Base-by-base conservation (phyloP, 2,888 invertebrate genomes). In the Drosophila cognata region DNA sequence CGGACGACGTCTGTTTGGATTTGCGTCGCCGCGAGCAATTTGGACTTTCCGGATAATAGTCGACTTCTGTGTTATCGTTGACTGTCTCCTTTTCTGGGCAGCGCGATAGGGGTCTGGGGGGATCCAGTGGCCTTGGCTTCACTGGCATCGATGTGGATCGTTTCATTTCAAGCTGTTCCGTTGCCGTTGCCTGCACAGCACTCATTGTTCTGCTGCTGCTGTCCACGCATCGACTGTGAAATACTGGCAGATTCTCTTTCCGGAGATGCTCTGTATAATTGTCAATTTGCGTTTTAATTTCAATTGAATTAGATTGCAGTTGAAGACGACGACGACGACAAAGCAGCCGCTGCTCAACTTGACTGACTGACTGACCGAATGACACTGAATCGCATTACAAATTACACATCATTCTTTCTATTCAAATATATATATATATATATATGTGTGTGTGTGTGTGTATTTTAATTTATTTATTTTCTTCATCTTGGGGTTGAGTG, bases 121-220 rank as follows among this genome's bases (percentile, higher is more conserved):
- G 75, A 73, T 91, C 90, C 28, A 85, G 46, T 6, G 90, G 91
- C 60, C 84, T 91, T 29, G 93, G 93, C 69, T 93, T 92, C 11
- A 91, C 91, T n/a, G 93, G 93, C 92, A 93, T 91, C 60, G 93
- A 93, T 52, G 88, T 86, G 5, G 92, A 93, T 55, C 93, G 91
- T 64, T 88, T 89, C 77, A 93, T 92, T 63, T 78, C 58, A 16
- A 82, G 59, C 21, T 71, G 67, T 36, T 77, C 73, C 18, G 28
- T 65, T 31, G 36, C 51, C 8, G 28, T 63, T 21, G 38, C 48
- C 10, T 57, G 71, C 66, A 68, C 61, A 55, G 70, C 57, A 57
- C 69, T 75, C 86, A 80, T 81, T 64, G 60, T 33, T 57, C 55
- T 67, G 72, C 65, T 46, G 16, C 16, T 46, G 46, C 16, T 25